phyloP scores from a whole-genome alignment of 2,888 invertebrate genomes.

The Fragum fragum region DNA sequence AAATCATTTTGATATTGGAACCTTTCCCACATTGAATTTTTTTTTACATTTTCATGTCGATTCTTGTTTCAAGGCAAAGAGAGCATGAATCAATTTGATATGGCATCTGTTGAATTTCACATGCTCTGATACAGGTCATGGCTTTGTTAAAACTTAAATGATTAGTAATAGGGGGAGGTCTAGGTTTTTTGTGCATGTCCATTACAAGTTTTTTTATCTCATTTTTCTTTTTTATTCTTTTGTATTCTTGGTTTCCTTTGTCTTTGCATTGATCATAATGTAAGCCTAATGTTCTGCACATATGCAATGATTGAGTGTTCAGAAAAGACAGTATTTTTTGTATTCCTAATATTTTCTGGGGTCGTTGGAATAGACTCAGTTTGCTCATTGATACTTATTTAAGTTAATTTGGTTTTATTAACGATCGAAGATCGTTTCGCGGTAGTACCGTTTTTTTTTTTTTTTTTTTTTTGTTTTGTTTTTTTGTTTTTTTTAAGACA shows the following conservation, averaged over 20 bases:
- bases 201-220: conserved; percentile 23
- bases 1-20: conserved; percentile 59
- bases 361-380: no score
- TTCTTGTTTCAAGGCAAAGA: conserved; percentile 22
- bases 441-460: no score
- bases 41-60: conserved; percentile 14
- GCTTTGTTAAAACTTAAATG: conserved; percentile 30
- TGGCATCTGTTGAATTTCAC: conserved; percentile 42
- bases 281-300: conserved; percentile 13
- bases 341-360: no score
- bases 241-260: background rate
- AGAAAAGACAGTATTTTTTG: no score
- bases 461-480: no score
- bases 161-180: conserved; percentile 6
- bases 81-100: conserved; percentile 13
- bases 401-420: no score
- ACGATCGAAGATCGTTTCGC: no score
- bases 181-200: conserved; percentile 9
- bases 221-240: conserved; percentile 12
- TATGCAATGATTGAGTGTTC: no score
- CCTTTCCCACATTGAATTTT: no score
- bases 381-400: no score
- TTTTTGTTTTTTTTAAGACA: no score
- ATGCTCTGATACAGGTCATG: conserved; percentile 37
- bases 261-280: background rate